Conservation (phyloP, 2,888 invertebrate genomes). For the Odontocerum albicorne region DNA sequence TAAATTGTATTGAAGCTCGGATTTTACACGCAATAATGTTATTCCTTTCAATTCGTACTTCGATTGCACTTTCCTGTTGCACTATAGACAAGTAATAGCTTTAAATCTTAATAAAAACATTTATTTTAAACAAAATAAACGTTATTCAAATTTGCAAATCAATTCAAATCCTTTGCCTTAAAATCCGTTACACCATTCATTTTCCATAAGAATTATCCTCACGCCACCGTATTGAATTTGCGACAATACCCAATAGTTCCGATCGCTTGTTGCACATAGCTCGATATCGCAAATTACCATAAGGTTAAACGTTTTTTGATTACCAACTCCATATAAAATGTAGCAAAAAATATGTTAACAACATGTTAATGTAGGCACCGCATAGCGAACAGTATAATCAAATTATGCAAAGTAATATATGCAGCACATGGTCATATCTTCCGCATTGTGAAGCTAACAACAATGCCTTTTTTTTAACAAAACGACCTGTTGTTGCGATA, state of each 20-base stretch:
- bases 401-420: not conserved
- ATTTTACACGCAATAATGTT: too few species aligned
- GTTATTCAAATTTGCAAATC: too few species aligned
- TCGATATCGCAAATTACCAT: slow-evolving; percentile 28
- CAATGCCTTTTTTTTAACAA: slow-evolving; percentile 22
- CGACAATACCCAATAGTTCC: slow-evolving; percentile 16
- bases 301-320: slow-evolving; percentile 33
- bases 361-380: slow-evolving; percentile 32
- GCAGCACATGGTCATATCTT: slow-evolving; percentile 16
- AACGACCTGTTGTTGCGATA: slow-evolving; percentile 26
- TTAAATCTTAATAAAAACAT: too few species aligned
- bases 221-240: too few species aligned
- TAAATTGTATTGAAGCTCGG: too few species aligned
- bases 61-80: too few species aligned
- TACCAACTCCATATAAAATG: slow-evolving; percentile 3
- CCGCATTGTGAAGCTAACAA: slow-evolving; percentile 6
- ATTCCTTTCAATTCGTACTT: too few species aligned
- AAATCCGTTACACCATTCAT: too few species aligned
- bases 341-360: slow-evolving; percentile 31
- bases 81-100: too few species aligned
- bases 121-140: too few species aligned
- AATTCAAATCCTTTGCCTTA: too few species aligned
- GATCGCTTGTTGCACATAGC: slow-evolving; percentile 21
- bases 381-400: slow-evolving; percentile 24
- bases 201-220: too few species aligned